A percentile compares a stretch with the other conserved stretches of the same genome.
These are phyloP conservation scores for Dendrocopos noguchii DNA, from an alignment of 2,113 vertebrate species.

Conservation along the genomic window DNA sequence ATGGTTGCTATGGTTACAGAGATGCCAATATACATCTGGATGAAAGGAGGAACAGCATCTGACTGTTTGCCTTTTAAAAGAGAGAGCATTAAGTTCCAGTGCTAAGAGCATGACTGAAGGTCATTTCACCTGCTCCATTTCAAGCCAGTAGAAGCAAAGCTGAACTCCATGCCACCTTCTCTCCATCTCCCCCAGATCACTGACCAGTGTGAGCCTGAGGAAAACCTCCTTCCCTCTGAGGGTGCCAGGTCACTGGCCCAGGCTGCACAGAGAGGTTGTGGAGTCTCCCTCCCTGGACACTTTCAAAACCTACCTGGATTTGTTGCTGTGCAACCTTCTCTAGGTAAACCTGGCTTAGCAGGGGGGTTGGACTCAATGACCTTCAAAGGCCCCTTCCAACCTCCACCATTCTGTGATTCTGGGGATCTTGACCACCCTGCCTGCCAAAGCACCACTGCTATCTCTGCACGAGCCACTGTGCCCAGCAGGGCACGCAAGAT, in stretches of 20 bases:
- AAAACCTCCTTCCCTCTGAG: too few species aligned
- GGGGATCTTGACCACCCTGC: not conserved
- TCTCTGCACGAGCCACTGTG: not conserved
- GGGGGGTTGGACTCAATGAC: too few species aligned
- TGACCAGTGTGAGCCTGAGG: not conserved
- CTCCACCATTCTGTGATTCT: too few species aligned
- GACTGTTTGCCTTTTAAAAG: not conserved
- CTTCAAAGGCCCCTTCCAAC: too few species aligned
- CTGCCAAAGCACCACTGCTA: not conserved
- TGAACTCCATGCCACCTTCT: not conserved
- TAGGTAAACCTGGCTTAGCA: too few species aligned
- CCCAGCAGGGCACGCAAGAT: not conserved
- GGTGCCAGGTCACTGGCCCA: too few species aligned
- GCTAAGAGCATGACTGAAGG: not conserved
- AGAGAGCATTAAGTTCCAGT: not conserved
- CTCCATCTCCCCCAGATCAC: not conserved
- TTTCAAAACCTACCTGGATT: too few species aligned
- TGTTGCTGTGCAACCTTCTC: too few species aligned
- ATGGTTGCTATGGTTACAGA: conserved; percentile 49
- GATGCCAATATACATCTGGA: conserved; percentile 28
- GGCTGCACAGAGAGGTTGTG: too few species aligned
- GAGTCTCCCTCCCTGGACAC: too few species aligned
- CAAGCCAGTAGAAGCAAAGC: not conserved
- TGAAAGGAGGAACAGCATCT: conserved; percentile 16
- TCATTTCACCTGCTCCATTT: not conserved